A percentile compares a stretch with the other conserved stretches of the same genome.
Evolutionary conservation across 2,888 invertebrate genomes (phyloP).

Genomic region (Ectemnius lituratus): DNA sequence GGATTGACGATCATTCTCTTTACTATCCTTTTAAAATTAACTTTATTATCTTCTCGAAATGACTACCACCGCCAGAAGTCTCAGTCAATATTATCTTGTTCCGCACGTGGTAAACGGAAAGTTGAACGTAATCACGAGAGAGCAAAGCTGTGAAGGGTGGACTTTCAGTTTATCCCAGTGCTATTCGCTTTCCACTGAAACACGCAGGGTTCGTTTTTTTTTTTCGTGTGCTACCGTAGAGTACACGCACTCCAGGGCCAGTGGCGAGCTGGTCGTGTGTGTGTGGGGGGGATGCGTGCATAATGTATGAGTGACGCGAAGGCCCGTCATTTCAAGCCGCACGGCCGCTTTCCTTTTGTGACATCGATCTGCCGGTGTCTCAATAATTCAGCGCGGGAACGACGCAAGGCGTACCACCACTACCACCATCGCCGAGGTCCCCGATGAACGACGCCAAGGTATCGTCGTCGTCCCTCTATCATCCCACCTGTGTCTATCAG

Average conservation of each 20-base stretch:
- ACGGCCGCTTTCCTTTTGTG: constrained; percentile 75
- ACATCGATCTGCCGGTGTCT: constrained; percentile 76
- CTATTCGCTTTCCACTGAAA: not conserved
- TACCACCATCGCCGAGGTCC: constrained; percentile 13
- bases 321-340: constrained; percentile 76
- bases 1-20: constrained; percentile 35
- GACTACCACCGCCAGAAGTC: too few species aligned
- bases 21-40: not conserved
- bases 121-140: constrained; percentile 52
- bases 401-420: constrained; percentile 68
- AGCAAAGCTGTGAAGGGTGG: constrained; percentile 28
- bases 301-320: constrained; percentile 75
- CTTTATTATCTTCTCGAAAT: too few species aligned
- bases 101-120: constrained; percentile 23
- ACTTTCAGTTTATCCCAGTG: not conserved
- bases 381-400: constrained; percentile 77
- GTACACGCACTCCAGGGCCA: constrained; percentile 66
- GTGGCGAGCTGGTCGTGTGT: constrained; percentile 37
- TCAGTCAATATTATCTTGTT: too few species aligned
- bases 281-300: constrained; percentile 71
- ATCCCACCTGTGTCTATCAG: not conserved
- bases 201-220: constrained; percentile 31
- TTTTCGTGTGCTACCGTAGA: constrained; percentile 55
- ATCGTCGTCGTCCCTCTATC: constrained; percentile 11
- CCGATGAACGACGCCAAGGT: constrained; percentile 13